These are phyloP conservation scores for Gambusia holbrooki DNA, from an alignment of 2,113 vertebrate genomes.

Conservation along the genomic window DNA sequence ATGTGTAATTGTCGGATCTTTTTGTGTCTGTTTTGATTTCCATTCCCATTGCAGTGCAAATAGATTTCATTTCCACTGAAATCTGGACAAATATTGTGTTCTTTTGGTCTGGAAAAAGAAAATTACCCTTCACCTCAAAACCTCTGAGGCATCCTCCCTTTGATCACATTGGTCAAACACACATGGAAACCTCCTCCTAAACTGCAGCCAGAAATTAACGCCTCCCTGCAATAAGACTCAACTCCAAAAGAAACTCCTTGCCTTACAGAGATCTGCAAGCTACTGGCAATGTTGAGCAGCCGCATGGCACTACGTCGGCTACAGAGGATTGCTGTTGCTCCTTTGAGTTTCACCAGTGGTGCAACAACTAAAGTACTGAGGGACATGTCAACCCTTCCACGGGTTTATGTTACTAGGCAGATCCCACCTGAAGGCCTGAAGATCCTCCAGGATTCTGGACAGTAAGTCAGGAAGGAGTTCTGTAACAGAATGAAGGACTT, in stretches of 20 bases:
- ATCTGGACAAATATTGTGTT: constrained; percentile 2
- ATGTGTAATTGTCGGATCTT: neutral
- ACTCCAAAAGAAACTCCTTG: constrained; percentile 47
- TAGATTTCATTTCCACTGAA: neutral
- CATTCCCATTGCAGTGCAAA: neutral
- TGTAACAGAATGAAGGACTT: neutral
- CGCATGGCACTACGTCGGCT: constrained; percentile 66
- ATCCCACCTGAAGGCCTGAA: constrained; percentile 81
- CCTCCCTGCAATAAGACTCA: constrained; percentile 25
- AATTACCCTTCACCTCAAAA: constrained; percentile 32
- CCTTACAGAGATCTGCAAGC: constrained; percentile 4
- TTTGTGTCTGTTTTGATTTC: neutral
- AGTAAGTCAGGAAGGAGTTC: constrained; percentile 66
- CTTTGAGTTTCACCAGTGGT: constrained; percentile 44
- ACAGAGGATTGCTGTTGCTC: constrained; percentile 54
- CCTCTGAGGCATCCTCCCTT: constrained; percentile 52
- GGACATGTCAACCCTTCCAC: constrained; percentile 72
- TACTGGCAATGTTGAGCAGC: constrained; percentile 75
- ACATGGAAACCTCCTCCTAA: constrained; percentile 62
- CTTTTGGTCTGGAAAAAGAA: neutral
- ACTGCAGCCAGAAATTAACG: constrained; percentile 43
- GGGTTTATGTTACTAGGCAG: constrained; percentile 81
- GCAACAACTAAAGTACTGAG: constrained; percentile 51
- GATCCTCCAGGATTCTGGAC: constrained; percentile 78
- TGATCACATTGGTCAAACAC: constrained; percentile 66